Evolutionary conservation across 2,113 vertebrate genomes (phyloP), one percentile per base, ranked within the genome.

Genomic region (Catharus minimus): DNA sequence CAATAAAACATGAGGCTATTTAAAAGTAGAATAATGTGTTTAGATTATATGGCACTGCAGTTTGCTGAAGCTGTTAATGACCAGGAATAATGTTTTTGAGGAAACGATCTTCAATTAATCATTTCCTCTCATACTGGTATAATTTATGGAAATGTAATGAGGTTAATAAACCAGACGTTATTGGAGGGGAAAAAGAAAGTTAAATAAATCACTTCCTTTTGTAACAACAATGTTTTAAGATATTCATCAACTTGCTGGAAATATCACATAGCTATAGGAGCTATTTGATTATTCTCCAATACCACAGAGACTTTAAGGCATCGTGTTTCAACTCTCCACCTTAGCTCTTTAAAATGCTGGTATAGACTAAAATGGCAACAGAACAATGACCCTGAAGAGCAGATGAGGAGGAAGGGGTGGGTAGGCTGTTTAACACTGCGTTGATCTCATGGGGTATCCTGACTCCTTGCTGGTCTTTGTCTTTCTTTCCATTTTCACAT

Each of bases 151-250:
- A 97, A 97, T 97, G 94, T 97, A 97, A 97, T 86, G 89, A 97
- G 95, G 83, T 94, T 97, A 97, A 97, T 97, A 97, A 97, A 96
- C 72, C 79, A 96, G 92, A 94, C 91, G 92, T 94, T 93, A 95
- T 90, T 77, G 95, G 87, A 95, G 92, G 94, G 94, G 83, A 89
- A 96, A 96, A 88, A 97, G 95, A 96, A 97, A 97, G 93, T 97
- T 96, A 97, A 97, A 97, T 97, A 97, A 97, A 98, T 98, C 97
- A 95, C 97, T 98, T 98, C 97, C 97, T 98, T 97, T 97, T 96
- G 94, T 96, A 97, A 97, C 90, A 97, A 95, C 84, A 97, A 94
- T 81, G 94, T 96, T 97, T 96, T 95, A 95, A 95, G 96, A 97
- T 98, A 98, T 97, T 96, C 89, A 97, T 98, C 97, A 97, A 77